A percentile compares a stretch with the other conserved stretches of the same genome.
Conservation (phyloP, 2,888 invertebrate genomes). For the Nomada hirtipes region DNA sequence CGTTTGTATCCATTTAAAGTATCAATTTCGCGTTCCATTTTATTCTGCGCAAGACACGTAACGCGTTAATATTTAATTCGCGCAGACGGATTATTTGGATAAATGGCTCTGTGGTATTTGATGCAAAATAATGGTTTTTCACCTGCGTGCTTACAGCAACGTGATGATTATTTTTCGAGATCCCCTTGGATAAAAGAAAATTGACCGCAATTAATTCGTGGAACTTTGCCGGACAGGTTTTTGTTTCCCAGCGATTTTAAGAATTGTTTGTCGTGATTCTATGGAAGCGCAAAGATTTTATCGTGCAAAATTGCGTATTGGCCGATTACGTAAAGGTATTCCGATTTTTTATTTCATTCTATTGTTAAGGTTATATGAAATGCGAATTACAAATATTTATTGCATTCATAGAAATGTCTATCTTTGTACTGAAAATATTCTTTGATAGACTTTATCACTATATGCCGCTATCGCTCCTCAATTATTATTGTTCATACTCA, state of each 20-base stretch:
- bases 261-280: slow-evolving; percentile 1
- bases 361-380: too few relatives aligned
- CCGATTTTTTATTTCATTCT: too few relatives aligned
- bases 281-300: not conserved
- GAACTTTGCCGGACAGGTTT: not conserved
- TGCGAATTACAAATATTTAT: not conserved
- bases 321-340: not conserved
- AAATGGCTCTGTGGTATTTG: not conserved
- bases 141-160: not conserved
- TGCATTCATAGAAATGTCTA: not conserved
- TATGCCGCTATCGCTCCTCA: slow-evolving; percentile 2
- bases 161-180: not conserved
- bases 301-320: not conserved
- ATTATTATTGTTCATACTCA: slow-evolving; percentile 9
- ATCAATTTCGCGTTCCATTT: too few relatives aligned
- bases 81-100: too few relatives aligned
- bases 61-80: too few relatives aligned
- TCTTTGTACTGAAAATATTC: not conserved
- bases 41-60: not conserved
- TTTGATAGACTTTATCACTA: not conserved
- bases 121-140: not conserved
- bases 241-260: not conserved
- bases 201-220: slow-evolving; percentile 10
- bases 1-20: not conserved
- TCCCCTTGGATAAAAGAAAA: not conserved